Conservation (phyloP, 2,888 invertebrate genomes). For the Periphyllus acericola region DNA sequence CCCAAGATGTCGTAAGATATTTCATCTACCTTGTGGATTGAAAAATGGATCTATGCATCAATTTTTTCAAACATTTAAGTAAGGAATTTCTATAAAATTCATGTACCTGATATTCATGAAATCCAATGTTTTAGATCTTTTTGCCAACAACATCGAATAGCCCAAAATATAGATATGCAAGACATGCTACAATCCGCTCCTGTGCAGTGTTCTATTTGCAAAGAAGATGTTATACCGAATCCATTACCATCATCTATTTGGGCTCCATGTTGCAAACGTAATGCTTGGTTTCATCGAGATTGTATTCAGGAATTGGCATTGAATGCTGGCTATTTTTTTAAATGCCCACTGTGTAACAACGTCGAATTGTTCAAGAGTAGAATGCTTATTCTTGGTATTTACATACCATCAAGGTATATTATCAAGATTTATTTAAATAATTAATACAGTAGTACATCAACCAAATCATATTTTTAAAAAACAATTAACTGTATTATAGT, state of each 20-base stretch:
- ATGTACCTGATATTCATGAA: neutral
- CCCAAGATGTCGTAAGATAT: constrained; percentile 74
- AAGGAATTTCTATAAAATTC: constrained; percentile 55
- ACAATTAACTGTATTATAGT: no score
- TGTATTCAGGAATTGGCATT: constrained; percentile 81
- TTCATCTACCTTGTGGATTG: constrained; percentile 82
- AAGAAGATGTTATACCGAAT: constrained; percentile 71
- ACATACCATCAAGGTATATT: constrained; percentile 71
- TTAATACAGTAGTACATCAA: neutral
- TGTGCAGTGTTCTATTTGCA: constrained; percentile 76
- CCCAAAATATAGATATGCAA: constrained; percentile 68
- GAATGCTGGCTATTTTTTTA: constrained; percentile 83
- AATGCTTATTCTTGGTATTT: constrained; percentile 77
- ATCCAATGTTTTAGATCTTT: constrained; percentile 71
- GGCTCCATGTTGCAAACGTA: constrained; percentile 80
- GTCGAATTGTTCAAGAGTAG: constrained; percentile 73
- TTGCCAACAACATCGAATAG: constrained; percentile 74
- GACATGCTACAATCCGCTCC: constrained; percentile 65
- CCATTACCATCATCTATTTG: constrained; percentile 71
- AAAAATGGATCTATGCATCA: constrained; percentile 74
- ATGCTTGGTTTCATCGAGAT: constrained; percentile 79
- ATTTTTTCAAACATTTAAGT: constrained; percentile 73
- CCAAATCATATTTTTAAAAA: no score
- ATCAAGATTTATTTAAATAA: neutral
- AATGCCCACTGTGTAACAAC: constrained; percentile 85